Evolutionary conservation across 1,140 invertebrate genomes (phyloP).

Genomic region (Armadillidium nasatum): DNA sequence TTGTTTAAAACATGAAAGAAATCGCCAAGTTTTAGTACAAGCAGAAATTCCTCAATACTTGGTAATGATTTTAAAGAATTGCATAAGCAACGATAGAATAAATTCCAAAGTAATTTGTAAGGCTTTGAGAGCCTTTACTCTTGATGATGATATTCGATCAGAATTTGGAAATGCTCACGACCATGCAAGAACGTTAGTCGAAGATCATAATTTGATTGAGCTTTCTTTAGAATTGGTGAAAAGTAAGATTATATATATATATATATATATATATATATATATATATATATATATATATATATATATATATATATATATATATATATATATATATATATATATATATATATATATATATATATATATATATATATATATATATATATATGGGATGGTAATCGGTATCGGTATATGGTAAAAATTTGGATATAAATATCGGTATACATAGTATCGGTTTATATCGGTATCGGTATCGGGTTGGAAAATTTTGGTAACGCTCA

Average conservation of each 20-base stretch:
- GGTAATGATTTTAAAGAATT: constrained; percentile 35
- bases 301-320: constrained; percentile 6
- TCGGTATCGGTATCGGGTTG: no score
- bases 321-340: background rate
- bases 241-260: constrained; percentile 14
- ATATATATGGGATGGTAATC: background rate
- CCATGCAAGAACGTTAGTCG: constrained; percentile 52
- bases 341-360: background rate
- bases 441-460: no score
- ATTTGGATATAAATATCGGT: no score
- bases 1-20: constrained; percentile 44
- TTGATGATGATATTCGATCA: constrained; percentile 54
- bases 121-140: constrained; percentile 48
- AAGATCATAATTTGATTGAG: constrained; percentile 47
- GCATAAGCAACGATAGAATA: constrained; percentile 29
- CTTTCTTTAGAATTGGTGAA: constrained; percentile 34
- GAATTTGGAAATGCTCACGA: constrained; percentile 54
- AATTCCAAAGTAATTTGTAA: constrained; percentile 48
- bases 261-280: background rate
- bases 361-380: background rate
- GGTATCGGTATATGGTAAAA: no score
- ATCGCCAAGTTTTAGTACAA: constrained; percentile 40
- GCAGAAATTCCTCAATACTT: constrained; percentile 46
- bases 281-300: background rate
- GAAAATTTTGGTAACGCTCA: no score